phyloP scores from a whole-genome alignment of 2,797 vertebrate species.

The Melanotaenia nigrans region DNA sequence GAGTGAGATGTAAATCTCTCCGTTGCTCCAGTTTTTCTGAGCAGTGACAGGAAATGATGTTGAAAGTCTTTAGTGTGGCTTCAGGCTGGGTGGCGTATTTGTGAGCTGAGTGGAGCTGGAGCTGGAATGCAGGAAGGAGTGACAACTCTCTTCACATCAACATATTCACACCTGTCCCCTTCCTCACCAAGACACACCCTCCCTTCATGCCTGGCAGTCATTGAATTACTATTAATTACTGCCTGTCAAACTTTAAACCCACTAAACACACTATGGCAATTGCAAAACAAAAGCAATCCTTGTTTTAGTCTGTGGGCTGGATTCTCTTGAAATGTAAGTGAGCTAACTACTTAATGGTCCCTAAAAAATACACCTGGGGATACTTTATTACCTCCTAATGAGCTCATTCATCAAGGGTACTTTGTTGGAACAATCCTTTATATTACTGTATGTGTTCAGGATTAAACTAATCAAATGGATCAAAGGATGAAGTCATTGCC shows the following conservation, averaged over 20 bases:
- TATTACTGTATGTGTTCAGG: constrained; percentile 6
- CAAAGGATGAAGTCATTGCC: constrained; percentile 17
- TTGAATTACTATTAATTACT: constrained; percentile 25
- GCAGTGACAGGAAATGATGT: constrained; percentile 17
- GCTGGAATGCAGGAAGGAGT: constrained; percentile 57
- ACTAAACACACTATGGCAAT: constrained; percentile 2
- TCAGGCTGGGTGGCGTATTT: constrained; percentile 17
- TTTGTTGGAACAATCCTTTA: constrained; percentile 33
- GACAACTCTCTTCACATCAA: constrained; percentile 29
- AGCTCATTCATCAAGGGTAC: constrained; percentile 52
- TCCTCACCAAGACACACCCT: constrained; percentile 55
- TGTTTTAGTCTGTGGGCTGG: not conserved
- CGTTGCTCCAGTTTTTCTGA: constrained; percentile 32
- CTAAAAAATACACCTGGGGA: not conserved
- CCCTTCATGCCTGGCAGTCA: constrained; percentile 1
- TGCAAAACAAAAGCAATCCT: constrained; percentile 2
- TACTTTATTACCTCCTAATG: constrained; percentile 6
- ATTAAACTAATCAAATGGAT: constrained; percentile 51
- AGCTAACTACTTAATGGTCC: not conserved
- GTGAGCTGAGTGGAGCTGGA: constrained; percentile 36
- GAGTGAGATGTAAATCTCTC: constrained; percentile 41
- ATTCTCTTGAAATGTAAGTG: not conserved
- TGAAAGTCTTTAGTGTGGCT: constrained; percentile 8
- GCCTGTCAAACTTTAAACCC: constrained; percentile 6
- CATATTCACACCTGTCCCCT: constrained; percentile 69